Base-by-base conservation (phyloP, 2,113 vertebrate genomes). In the Chaenogobius annularis region DNA sequence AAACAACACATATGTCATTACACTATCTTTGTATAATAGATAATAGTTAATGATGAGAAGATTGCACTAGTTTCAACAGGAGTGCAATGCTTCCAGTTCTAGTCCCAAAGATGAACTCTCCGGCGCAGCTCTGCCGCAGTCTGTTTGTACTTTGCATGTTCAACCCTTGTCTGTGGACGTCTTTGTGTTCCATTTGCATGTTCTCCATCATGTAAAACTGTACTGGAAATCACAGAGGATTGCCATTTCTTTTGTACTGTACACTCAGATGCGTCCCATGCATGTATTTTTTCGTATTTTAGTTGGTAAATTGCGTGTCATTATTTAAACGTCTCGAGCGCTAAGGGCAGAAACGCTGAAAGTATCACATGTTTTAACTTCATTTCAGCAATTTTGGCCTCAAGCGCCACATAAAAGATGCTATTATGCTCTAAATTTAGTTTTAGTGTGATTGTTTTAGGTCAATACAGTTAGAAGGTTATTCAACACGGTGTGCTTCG, bases 161-260 rank as follows among this genome's bases (percentile, higher is more conserved):
- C 44, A 63, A 56, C 10, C 59, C 62, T 19, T 59, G 35, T 0
- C 17, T 65, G 0, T 62, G 10, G 55, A 54, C 17, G 10, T 75
- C 63, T 76, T 70, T 81, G 68, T 54, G 7, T 68, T 68, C 10
- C 61, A 65, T 87, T 83, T 88, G 80, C 82, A 85, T 79, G 78
- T 70, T 3, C 20, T 14, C 63, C 61, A 73, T 56, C 61, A n/a
- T 43, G 8, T n/a, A 46, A 54, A 54, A 54, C 2, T 2, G 19
- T 2, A 54, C 50, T 10, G 50, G 50, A 54, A 54, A 20, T 54
- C 50, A 0, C n/a, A n/a, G 0, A 54, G 50, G 20, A 20, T 20
- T 19, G 3, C 10, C 10, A 20, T 20, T 64, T 64, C n/a, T 64
- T 64, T 40, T 20, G 22, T 23, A 4, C 1, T 68, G 40, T 62